Percentiles rank a stretch among this genome's conserved stretches.
These are phyloP conservation scores for Bilobella aurantiaca DNA, from an alignment of 1,140 invertebrate species.

Conservation along the genomic window DNA sequence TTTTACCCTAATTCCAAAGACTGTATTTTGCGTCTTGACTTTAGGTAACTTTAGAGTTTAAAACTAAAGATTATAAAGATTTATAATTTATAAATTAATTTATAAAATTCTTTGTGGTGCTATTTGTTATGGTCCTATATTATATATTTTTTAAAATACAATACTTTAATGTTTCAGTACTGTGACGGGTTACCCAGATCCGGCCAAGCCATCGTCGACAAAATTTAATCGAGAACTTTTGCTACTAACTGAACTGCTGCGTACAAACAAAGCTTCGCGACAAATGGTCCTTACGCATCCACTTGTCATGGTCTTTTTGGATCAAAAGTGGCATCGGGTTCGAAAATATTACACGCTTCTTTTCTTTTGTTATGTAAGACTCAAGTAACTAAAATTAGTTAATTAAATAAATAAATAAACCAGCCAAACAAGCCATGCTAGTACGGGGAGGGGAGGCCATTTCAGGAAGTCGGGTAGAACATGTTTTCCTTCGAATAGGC, in stretches of 20 bases:
- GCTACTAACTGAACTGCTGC: conserved; percentile 5
- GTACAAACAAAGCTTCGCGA: conserved; percentile 2
- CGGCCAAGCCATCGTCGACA: background rate
- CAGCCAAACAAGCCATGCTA: too few species aligned
- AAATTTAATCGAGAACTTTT: background rate
- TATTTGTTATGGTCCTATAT: too few species aligned
- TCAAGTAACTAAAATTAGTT: background rate
- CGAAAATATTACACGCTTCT: conserved; percentile 19
- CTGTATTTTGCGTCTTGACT: conserved; percentile 29
- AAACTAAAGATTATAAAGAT: background rate
- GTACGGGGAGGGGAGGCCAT: too few species aligned
- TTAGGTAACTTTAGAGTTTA: conserved; percentile 17
- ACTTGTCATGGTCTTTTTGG: conserved; percentile 23
- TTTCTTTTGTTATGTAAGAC: conserved; percentile 26
- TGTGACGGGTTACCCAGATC: conserved; percentile 3
- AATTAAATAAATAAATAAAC: background rate
- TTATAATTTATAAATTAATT: background rate
- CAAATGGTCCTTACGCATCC: conserved; percentile 28
- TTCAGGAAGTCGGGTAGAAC: too few species aligned
- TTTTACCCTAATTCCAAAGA: conserved; percentile 24
- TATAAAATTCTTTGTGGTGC: background rate
- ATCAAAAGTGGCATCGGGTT: conserved; percentile 31
- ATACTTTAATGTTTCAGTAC: too few species aligned
- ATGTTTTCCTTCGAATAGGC: too few species aligned
- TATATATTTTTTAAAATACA: too few species aligned